Evolutionary conservation across 2,888 invertebrate genomes (phyloP).

Genomic region (Drosophila phalerata): DNA sequence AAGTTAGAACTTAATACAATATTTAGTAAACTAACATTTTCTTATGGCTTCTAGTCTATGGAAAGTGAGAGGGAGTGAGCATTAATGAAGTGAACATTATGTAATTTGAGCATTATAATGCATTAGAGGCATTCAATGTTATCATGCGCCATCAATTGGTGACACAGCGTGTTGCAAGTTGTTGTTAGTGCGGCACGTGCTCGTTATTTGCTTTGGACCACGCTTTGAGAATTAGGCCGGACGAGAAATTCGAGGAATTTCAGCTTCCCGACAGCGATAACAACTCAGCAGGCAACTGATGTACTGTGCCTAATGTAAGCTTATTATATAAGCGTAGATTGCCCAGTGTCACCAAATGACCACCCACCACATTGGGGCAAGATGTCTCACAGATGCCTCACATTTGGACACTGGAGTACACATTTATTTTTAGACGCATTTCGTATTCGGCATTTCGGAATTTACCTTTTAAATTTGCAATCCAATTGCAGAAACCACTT

Average conservation of each 20-base stretch:
- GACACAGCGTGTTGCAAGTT: constrained; percentile 10
- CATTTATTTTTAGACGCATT: constrained; percentile 24
- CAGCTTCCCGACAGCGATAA: constrained; percentile 2
- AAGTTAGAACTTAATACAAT: not conserved
- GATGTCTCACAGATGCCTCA: not conserved
- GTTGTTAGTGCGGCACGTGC: constrained; percentile 51
- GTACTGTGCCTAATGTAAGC: constrained; percentile 5
- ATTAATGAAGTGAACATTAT: constrained; percentile 40
- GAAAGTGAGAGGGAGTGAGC: not conserved
- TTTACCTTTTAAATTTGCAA: constrained; percentile 47
- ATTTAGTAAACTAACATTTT: not conserved
- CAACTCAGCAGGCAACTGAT: constrained; percentile 4
- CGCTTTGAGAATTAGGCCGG: not conserved
- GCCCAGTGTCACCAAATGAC: constrained; percentile 16
- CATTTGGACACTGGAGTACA: not conserved
- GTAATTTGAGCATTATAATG: constrained; percentile 16
- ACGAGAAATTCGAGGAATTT: constrained; percentile 1
- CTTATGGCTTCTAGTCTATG: not conserved
- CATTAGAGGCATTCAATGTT: constrained; percentile 11
- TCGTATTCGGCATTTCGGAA: not conserved
- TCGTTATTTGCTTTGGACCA: constrained; percentile 46
- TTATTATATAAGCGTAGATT: constrained; percentile 13
- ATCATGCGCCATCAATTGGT: constrained; percentile 37
- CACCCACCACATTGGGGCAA: constrained; percentile 15
- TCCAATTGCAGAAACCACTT: constrained; percentile 47